Conservation (phyloP, 1,140 invertebrate genomes). For the Cherax destructor region DNA sequence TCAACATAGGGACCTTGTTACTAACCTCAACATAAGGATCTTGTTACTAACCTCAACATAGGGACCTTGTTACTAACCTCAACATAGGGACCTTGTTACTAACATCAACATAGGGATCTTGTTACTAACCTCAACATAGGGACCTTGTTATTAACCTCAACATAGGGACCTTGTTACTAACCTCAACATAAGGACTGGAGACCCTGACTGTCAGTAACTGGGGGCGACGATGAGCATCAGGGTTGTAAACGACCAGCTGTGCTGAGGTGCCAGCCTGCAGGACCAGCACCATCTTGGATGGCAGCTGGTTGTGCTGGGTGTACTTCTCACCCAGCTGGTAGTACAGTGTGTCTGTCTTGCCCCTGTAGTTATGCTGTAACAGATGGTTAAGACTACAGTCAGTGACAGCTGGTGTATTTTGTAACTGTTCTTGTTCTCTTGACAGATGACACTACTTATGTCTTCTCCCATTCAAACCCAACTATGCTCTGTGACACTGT, state of each 20-base stretch:
- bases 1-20: too few species aligned
- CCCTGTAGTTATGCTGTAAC: conserved; percentile 20
- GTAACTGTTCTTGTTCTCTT: too few species aligned
- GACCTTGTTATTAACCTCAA: too few species aligned
- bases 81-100: too few species aligned
- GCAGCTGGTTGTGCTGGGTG: conserved; percentile 77
- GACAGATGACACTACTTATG: too few species aligned
- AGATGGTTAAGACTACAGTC: not conserved
- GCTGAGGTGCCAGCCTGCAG: conserved; percentile 76
- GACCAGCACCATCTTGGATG: conserved; percentile 73
- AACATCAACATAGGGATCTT: too few species aligned
- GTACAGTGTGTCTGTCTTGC: conserved; percentile 17
- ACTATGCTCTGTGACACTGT: too few species aligned
- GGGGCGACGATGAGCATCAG: conserved; percentile 81
- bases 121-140: too few species aligned
- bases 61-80: too few species aligned
- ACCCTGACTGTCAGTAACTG: conserved; percentile 83
- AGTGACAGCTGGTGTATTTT: not conserved
- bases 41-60: too few species aligned
- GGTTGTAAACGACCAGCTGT: conserved; percentile 85
- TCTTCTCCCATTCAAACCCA: too few species aligned
- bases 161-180: conserved; percentile 74
- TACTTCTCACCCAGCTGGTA: conserved; percentile 75
- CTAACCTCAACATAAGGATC: too few species aligned
- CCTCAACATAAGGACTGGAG: conserved; percentile 80